Evolutionary conservation across 2,888 invertebrate genomes (phyloP), one percentile per base, ranked within the genome.

Genomic region (Lordiphosa andalusiaca): DNA sequence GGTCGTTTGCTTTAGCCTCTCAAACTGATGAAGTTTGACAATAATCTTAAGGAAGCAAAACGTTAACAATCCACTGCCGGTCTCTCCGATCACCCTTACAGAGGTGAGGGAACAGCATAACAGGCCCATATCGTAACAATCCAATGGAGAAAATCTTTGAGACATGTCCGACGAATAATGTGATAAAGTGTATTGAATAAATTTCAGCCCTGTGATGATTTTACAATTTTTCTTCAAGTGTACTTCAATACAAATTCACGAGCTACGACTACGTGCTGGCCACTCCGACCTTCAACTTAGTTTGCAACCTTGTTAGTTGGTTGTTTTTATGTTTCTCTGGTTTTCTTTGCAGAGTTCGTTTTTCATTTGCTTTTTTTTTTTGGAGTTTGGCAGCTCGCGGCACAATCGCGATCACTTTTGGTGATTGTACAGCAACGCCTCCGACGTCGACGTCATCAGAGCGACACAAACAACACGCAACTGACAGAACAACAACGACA

Each of bases 381-480:
- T 77, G 67, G 64, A 64, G 78, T 84, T 67, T 48, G 46, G 84
- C 44, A 44, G 44, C 44, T 44, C 12, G 44, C 81, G 81, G 62
- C 67, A 63, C 80, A 81, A 81, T 85, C 85, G 85, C 80, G 80
- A 81, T 81, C 77, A 76, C 67, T 73, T 76, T 63, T 67, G 61
- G 67, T 83, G 85, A 81, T 85, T 85, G 84, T 56, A 56, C 51
- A 67, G 80, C 84, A 76, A 85, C 85, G 80, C 80, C 85, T 84
- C 81, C 84, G 62, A 39, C 13, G 46, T 55, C 55, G 69, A 73
- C 76, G 70, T 73, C 73, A 73, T 71, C 77, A 59, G 57, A 48
- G 39, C 41, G 36, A 23, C 37, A 47, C 33, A 25, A 61, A 35
- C 60, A 50, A 36, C 55, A 74, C 80, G 73, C 75, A 74, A 76